Conservation (phyloP, 2,797 vertebrate species). For the Avahi laniger region DNA sequence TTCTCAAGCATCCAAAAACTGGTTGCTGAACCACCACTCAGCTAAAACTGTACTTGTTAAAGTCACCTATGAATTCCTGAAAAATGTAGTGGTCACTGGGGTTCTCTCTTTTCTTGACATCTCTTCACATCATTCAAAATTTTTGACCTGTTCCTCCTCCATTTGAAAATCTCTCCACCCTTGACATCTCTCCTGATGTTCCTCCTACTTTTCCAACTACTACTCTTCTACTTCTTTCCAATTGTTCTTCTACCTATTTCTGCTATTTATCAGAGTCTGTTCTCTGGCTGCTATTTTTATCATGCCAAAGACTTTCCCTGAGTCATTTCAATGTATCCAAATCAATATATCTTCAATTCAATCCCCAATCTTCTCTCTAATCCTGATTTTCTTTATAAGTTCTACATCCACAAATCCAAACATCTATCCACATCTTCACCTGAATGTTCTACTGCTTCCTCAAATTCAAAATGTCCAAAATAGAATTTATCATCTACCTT, state of each 20-base stretch:
- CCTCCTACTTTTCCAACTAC: neutral
- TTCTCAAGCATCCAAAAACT: conserved; percentile 2
- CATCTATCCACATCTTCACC: neutral
- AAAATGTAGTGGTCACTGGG: neutral
- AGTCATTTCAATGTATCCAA: conserved; percentile 33
- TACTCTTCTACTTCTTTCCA: conserved; percentile 4
- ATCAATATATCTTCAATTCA: neutral
- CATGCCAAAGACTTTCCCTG: neutral
- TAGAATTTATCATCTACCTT: neutral
- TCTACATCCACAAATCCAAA: conserved; percentile 16
- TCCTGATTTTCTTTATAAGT: conserved; percentile 14
- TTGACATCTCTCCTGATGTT: neutral
- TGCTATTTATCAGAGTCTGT: neutral
- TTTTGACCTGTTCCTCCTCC: neutral
- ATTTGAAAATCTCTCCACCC: conserved; percentile 10
- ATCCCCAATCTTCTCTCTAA: neutral
- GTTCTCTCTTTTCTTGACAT: neutral
- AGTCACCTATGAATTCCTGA: neutral
- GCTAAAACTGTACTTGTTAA: conserved; percentile 26
- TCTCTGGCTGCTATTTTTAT: conserved; percentile 21
- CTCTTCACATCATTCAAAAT: conserved; percentile 1
- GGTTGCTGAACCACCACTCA: conserved; percentile 3
- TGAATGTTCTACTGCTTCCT: neutral
- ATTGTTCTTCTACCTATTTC: neutral
- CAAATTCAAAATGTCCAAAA: conserved; percentile 8